Percentiles rank a stretch among this genome's conserved stretches.
Evolutionary conservation across 92 coral and sea anemone genomes (phyloP).

Genomic region (Parazoanthus atlanticus): DNA sequence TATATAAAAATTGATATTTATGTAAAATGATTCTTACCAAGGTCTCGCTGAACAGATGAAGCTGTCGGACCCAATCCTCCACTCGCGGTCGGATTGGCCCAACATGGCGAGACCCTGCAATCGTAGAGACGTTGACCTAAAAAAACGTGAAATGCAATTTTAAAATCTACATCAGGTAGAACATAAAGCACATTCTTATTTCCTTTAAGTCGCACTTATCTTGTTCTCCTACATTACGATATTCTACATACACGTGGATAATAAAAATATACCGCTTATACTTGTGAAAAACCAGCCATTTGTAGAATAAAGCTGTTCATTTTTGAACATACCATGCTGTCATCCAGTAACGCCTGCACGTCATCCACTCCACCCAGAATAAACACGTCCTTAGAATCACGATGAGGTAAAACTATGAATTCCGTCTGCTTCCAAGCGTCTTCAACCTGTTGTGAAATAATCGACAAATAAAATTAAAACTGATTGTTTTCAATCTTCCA

Average conservation of each 20-base stretch:
- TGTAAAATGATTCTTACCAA: constrained; percentile 56
- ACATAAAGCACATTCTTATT: not conserved
- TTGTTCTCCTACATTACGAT: too few species aligned
- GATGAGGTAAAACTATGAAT: constrained; percentile 96
- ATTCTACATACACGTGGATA: too few species aligned
- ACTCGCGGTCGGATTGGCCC: constrained; percentile 99
- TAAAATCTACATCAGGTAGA: not conserved
- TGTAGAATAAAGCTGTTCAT: too few species aligned
- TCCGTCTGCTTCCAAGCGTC: constrained; percentile 98
- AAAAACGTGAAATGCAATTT: not conserved
- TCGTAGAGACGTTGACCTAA: constrained; percentile 94
- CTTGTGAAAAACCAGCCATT: not conserved
- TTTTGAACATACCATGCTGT: constrained; percentile 71
- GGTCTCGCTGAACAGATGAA: constrained; percentile 94
- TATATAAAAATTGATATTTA: too few species aligned
- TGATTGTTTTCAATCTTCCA: not conserved
- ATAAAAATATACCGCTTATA: too few species aligned
- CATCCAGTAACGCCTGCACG: constrained; percentile 93
- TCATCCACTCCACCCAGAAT: constrained; percentile 98
- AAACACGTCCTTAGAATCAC: constrained; percentile 97
- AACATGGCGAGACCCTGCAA: constrained; percentile 98
- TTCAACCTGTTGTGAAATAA: constrained; percentile 74
- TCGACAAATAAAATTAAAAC: not conserved
- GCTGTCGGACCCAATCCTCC: constrained; percentile 98
- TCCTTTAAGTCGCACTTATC: not conserved